Evolutionary conservation across 1,140 invertebrate species (phyloP), one percentile per base, ranked within the genome.

Genomic region (Achroia grisella): DNA sequence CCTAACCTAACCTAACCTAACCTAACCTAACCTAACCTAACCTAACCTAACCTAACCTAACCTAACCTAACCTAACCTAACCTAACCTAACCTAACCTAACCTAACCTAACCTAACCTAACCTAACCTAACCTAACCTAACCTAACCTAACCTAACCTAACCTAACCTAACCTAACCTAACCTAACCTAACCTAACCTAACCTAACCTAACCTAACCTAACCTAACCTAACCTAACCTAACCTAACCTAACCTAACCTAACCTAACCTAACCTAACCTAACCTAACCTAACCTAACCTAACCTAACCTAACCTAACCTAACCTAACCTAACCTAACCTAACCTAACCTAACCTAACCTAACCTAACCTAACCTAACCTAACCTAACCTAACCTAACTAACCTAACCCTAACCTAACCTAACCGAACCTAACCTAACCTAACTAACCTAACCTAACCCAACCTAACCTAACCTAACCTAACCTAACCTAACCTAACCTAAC

Each of bases 271-370:
- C 56, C 51, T 56, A 60, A 55, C 52, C 48, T 52, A 55, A 51
- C 56, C 48, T 52, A 60, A 51, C 56, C 48, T 52, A 60, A 55
- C 56, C 48, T 52, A 59, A 45, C n/a, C n/a, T n/a, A n/a, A n/a
- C n/a, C n/a, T n/a, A 46, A 55, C 56, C 52, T 55, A 60, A 60
- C 56, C 56, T 55, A 55, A 60, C 56, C 56, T 60, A 60, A 54
- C 56, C 56, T 60, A 60, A 55, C 56, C 56, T 60, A 60, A 60
- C 56, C 56, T 55, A 60, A 55, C 56, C 56, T 60, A 55, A 60
- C 56, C 56, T 51, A 59, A 55, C 56, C 52, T 59, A 55, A 55
- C 46, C 47, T 46, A 41, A 23, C 23, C n/a, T n/a, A n/a, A n/a
- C n/a, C n/a, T n/a, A n/a, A 51, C 53, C 44, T 47, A 51, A 56